Percentiles rank a stretch among this genome's conserved stretches.
Evolutionary conservation across 1,140 invertebrate species (phyloP).

Genomic region (Drosophila pachea): DNA sequence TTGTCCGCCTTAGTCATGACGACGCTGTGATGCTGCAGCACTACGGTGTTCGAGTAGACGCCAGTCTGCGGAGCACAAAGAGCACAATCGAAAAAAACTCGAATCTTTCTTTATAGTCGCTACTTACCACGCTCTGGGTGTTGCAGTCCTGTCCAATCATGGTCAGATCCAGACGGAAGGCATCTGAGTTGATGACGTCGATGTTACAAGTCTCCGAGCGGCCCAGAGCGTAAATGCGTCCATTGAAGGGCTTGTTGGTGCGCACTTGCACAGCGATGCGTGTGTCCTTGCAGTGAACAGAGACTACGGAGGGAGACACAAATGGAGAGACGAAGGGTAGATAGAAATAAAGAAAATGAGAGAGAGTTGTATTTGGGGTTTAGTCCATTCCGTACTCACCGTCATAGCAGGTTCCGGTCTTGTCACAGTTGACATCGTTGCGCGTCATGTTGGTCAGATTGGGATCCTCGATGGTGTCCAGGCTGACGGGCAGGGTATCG

Average conservation of each 20-base stretch:
- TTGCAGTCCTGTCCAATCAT: constrained; percentile 97
- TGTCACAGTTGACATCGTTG: constrained; percentile 92
- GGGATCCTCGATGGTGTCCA: constrained; percentile 86
- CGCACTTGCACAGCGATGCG: constrained; percentile 94
- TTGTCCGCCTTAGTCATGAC: constrained; percentile 98
- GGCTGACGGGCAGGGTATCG: constrained; percentile 84
- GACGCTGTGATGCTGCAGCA: constrained; percentile 96
- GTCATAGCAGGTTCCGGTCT: constrained; percentile 96
- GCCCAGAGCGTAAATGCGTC: constrained; percentile 94
- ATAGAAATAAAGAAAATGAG: neutral
- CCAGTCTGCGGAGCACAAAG: constrained; percentile 85
- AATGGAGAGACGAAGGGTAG: neutral
- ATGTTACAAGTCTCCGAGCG: constrained; percentile 96
- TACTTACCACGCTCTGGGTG: constrained; percentile 92
- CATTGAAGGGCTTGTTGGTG: constrained; percentile 96
- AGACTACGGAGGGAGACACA: constrained; percentile 82
- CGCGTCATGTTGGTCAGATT: constrained; percentile 85
- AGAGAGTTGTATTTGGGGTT: neutral
- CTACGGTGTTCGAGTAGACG: constrained; percentile 96
- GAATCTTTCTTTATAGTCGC: neutral
- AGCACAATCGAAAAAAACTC: too few relatives aligned
- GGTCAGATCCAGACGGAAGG: constrained; percentile 93
- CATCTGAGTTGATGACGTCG: constrained; percentile 94
- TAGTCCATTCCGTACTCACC: constrained; percentile 80
- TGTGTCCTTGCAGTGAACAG: constrained; percentile 96